Evolutionary conservation across 2,888 invertebrate species (phyloP).

Genomic region (Ennomos quercinarius): DNA sequence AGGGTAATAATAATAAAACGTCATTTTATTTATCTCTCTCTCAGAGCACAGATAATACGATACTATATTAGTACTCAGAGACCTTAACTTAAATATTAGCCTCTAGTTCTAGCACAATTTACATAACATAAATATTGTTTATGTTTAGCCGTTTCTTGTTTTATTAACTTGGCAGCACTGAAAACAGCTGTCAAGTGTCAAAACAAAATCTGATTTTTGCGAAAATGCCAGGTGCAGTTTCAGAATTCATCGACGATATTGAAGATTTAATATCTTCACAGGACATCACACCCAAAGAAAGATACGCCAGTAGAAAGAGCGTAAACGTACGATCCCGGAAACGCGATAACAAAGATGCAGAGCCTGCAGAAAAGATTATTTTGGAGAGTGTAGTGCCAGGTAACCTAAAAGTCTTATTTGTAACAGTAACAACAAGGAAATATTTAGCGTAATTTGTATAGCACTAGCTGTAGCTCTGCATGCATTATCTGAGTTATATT

Average conservation of each 20-base stretch:
- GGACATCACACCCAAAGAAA: constrained; percentile 91
- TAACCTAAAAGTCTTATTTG: constrained; percentile 59
- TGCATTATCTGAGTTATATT: too few species aligned
- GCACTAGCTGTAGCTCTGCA: too few species aligned
- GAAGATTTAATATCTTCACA: constrained; percentile 93
- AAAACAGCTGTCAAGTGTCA: constrained; percentile 21
- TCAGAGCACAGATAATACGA: too few species aligned
- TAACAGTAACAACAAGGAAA: neutral
- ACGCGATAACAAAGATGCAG: constrained; percentile 59
- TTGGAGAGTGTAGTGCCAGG: constrained; percentile 87
- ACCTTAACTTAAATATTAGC: too few species aligned
- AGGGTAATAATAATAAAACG: too few species aligned
- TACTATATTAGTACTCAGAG: too few species aligned
- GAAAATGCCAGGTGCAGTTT: constrained; percentile 86
- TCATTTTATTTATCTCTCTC: too few species aligned
- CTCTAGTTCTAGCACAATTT: too few species aligned
- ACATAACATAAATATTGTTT: too few species aligned
- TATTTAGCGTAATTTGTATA: too few species aligned
- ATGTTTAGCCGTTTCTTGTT: too few species aligned
- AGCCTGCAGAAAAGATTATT: constrained; percentile 75
- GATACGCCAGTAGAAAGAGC: constrained; percentile 89
- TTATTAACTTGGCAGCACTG: too few species aligned
- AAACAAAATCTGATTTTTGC: constrained; percentile 33
- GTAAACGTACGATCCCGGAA: constrained; percentile 88
- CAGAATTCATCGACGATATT: constrained; percentile 92